Evolutionary conservation across 1,140 invertebrate genomes (phyloP), one percentile per base, ranked within the genome.

Genomic region (Trichoplusia ni): DNA sequence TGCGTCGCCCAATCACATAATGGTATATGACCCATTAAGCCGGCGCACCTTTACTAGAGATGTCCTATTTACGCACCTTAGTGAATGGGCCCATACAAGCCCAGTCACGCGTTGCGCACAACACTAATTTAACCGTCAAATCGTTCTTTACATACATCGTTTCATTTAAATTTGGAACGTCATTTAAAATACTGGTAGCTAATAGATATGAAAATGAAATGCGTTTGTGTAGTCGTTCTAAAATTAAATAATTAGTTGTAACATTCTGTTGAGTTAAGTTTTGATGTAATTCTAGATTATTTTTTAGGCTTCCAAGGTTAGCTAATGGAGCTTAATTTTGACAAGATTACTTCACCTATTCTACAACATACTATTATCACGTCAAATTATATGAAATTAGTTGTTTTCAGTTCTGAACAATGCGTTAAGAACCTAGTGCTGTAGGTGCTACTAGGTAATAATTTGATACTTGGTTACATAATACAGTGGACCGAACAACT

Each of bases 11-110:
- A 47, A 49, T 77, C 62, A 53, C 47, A 65, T 78, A 72, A 75
- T 71, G 73, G 67, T 74, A 71, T 81, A 70, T 79, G 78, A 79
- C 77, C 78, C 64, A 77, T 79, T 77, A 81, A 66, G 21, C 18
- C 51, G 59, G 73, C 79, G 59, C 80, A 75, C 82, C 77, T 81
- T 70, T 64, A 64, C 67, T 58, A 64, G 60, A 59, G 44, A 61
- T 75, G 72, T 40, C 66, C 69, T 44, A 70, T 73, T 75, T 73
- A 64, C 42, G 49, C 66, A 58, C 21, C 56, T 58, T 58, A 11
- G 53, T 67, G 51, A 58, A 67, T 53, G 29, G 47, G 25, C 16
- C 33, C 47, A 65, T 69, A 64, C 46, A 51, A 46, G 53, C 6
- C 61, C 65, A 64, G 40, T 71, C 65, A 66, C 67, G 65, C 68